Conservation (phyloP, 1,140 invertebrate species). For the Macrobrachium rosenbergii region DNA sequence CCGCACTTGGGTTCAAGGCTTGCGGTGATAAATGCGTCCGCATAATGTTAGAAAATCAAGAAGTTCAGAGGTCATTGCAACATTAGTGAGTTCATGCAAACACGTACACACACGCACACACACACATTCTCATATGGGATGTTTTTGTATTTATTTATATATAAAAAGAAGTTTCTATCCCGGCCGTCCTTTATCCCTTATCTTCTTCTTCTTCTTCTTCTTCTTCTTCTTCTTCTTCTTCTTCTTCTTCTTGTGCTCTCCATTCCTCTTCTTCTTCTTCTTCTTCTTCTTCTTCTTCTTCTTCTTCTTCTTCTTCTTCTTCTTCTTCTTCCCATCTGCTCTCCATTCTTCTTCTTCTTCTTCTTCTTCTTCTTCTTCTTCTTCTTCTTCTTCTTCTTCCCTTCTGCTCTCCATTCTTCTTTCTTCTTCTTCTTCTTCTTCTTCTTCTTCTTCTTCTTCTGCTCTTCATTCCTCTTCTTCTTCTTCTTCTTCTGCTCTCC, state of each 20-base stretch:
- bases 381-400: conserved; percentile 6
- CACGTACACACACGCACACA: conserved; percentile 7
- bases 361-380: conserved; percentile 28
- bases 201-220: background rate
- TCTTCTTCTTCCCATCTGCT: background rate
- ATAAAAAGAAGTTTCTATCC: conserved; percentile 1
- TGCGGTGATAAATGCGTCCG: too few relatives aligned
- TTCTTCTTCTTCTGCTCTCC: conserved; percentile 25
- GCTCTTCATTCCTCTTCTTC: conserved; percentile 21
- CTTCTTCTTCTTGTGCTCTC: background rate
- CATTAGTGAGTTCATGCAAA: background rate
- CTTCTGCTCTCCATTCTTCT: background rate
- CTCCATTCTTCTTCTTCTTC: conserved; percentile 6
- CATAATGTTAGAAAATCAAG: too few relatives aligned
- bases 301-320: conserved; percentile 26
- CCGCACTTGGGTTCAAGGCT: too few relatives aligned
- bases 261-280: background rate
- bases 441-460: too few relatives aligned
- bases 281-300: background rate
- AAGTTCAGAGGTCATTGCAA: too few relatives aligned
- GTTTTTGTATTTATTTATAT: background rate
- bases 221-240: conserved; percentile 26
- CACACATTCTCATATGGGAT: background rate
- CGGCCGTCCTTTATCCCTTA: background rate
- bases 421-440: background rate